Base-by-base conservation (phyloP, 2,113 vertebrate genomes). In the Athene noctua region DNA sequence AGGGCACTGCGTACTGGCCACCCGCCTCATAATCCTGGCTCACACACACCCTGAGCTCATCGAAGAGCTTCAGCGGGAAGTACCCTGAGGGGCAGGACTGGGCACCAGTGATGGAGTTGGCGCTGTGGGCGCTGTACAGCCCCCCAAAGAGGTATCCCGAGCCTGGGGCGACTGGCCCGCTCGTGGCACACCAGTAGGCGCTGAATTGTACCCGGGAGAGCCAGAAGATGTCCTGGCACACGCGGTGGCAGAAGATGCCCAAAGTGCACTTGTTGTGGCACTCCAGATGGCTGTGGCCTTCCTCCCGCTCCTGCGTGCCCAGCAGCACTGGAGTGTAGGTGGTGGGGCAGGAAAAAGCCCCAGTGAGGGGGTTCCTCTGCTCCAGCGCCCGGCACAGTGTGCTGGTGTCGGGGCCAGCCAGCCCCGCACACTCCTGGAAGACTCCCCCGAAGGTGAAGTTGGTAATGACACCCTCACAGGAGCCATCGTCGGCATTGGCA, bases 371-470 rank as follows among this genome's bases (percentile, higher is more conserved):
- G 85, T 99, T 99, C 92, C 86, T 99, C 97, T 99, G 98, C 52
- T 97, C 97, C 44, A 99, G 92, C 3, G 71, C 70, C 32, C 42
- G 94, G 93, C 99, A 99, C 4, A 99, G 96, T 0, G 3, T 47
- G 5, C 18, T 38, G 11, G 92, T 84, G 42, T 98, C 96, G 0
- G 23, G 19, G 6, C 96, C 98, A 0, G 89, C 75, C 34, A 98
- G 8, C 13, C 80, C 61, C 0, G 25, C 19, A 30, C 99, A 99
- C 47, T 96, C 26, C 94, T 99, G 99, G 89, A 98, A 99, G 77
- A 98, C 95, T 2, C 99, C 99, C 5, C 99, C 99, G 0, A 99
- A 99, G 85, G 98, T 99, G 91, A 99, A 98, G 88, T 99, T 99
- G 81, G 97, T 98, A 63, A 91, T 87, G 0, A 97, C 92, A 21